Evolutionary conservation across 30 jellyfish, hydroid and myxozoan genomes (phyloP).

Genomic region (Haliclystus octoradiatus): DNA sequence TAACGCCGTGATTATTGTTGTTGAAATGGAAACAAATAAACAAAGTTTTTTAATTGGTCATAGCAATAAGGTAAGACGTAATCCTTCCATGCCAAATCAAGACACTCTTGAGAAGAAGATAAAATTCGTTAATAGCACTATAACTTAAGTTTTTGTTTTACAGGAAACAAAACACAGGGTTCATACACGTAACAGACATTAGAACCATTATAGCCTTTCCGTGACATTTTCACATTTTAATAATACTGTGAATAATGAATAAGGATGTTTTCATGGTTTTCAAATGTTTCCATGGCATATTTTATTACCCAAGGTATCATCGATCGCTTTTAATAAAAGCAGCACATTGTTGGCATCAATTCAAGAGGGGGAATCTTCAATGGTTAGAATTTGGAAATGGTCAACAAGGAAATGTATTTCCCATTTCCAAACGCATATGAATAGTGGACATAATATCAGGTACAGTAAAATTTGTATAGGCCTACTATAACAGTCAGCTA

Average conservation of each 20-base stretch:
- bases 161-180: too few relatives aligned
- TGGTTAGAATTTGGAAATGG: constrained; percentile 65
- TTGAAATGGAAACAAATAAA: constrained; percentile 44
- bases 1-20: constrained; percentile 50
- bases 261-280: too few relatives aligned
- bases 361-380: constrained; percentile 51
- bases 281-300: too few relatives aligned
- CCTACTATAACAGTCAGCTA: too few relatives aligned
- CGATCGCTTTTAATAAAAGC: constrained; percentile 38
- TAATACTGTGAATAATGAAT: too few relatives aligned
- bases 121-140: too few relatives aligned
- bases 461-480: too few relatives aligned
- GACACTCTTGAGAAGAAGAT: too few relatives aligned
- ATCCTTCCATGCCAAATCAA: too few relatives aligned
- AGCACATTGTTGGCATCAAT: constrained; percentile 63
- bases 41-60: constrained; percentile 77
- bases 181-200: too few relatives aligned
- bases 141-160: too few relatives aligned
- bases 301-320: constrained; percentile 36
- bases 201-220: too few relatives aligned
- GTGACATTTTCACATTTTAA: neutral
- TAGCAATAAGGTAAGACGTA: constrained; percentile 46
- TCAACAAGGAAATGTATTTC: constrained; percentile 40
- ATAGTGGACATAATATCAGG: constrained; percentile 62
- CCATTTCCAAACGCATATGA: constrained; percentile 59